phyloP scores from a whole-genome alignment of 2,888 invertebrate genomes.

The Morinoia aosen region DNA sequence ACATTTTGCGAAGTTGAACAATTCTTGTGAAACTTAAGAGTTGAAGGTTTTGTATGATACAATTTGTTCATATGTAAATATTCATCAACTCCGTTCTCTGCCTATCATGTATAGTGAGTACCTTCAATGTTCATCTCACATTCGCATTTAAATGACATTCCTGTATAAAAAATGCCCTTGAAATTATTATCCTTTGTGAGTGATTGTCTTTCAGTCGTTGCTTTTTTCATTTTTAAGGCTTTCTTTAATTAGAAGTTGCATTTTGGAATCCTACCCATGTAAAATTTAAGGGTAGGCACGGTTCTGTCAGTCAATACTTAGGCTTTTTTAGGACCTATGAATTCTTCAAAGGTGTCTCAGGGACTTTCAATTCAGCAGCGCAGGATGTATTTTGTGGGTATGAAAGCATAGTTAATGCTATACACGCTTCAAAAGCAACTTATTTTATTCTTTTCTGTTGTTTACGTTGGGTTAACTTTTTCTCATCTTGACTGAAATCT shows the following conservation, averaged over 20 bases:
- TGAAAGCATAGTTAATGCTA: no score
- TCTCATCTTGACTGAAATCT: no score
- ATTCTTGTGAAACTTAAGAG: not conserved
- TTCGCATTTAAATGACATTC: not conserved
- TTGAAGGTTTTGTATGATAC: not conserved
- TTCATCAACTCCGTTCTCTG: not conserved
- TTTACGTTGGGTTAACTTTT: no score
- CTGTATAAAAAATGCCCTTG: not conserved
- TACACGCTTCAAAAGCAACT: no score
- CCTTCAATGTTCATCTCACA: not conserved
- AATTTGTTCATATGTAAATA: not conserved
- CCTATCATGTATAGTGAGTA: not conserved
- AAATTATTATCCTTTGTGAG: not conserved
- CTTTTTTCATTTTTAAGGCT: not conserved
- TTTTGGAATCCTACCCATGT: not conserved
- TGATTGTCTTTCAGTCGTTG: not conserved
- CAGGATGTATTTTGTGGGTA: not conserved
- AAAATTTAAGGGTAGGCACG: no score
- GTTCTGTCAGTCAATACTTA: no score
- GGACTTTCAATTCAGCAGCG: not conserved
- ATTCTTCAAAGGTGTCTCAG: not conserved
- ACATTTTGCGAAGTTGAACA: not conserved
- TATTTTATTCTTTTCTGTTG: no score
- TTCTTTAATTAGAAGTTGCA: not conserved
- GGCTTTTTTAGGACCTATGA: not conserved